Conservation (phyloP, 2,888 invertebrate species). For the Synanthedon andrenaeformis region DNA sequence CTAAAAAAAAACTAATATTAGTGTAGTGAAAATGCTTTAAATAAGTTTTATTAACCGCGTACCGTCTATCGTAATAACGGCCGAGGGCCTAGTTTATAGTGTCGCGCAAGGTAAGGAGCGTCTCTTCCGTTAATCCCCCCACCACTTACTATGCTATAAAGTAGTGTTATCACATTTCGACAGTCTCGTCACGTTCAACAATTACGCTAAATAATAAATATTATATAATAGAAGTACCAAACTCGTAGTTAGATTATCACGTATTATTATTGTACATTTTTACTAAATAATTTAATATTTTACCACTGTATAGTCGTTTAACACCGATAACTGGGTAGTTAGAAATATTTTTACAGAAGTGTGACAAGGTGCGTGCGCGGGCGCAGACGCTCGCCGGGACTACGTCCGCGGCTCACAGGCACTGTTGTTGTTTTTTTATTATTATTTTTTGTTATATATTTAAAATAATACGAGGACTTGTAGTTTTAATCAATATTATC, state of each 20-base stretch:
- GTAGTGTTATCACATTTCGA: constrained; percentile 36
- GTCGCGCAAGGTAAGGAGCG: constrained; percentile 32
- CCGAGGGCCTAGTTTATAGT: constrained; percentile 16
- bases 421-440: constrained; percentile 52
- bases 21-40: not conserved
- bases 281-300: constrained; percentile 65
- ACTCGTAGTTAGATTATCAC: constrained; percentile 64
- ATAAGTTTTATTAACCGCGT: not conserved
- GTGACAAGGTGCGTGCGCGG: constrained; percentile 34
- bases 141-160: no score
- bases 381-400: constrained; percentile 31
- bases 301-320: constrained; percentile 69
- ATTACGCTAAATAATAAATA: constrained; percentile 19
- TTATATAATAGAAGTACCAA: constrained; percentile 64
- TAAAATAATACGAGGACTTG: constrained; percentile 67
- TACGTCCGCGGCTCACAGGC: constrained; percentile 30
- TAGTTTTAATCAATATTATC: constrained; percentile 70
- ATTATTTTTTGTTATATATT: constrained; percentile 64
- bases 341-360: constrained; percentile 48
- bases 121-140: constrained; percentile 24
- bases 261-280: constrained; percentile 60
- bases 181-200: constrained; percentile 44
- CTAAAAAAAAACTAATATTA: no score
- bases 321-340: constrained; percentile 49
- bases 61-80: constrained; percentile 3